Conservation (phyloP, 2,113 vertebrate species). For the Microcebus lehilahytsara region DNA sequence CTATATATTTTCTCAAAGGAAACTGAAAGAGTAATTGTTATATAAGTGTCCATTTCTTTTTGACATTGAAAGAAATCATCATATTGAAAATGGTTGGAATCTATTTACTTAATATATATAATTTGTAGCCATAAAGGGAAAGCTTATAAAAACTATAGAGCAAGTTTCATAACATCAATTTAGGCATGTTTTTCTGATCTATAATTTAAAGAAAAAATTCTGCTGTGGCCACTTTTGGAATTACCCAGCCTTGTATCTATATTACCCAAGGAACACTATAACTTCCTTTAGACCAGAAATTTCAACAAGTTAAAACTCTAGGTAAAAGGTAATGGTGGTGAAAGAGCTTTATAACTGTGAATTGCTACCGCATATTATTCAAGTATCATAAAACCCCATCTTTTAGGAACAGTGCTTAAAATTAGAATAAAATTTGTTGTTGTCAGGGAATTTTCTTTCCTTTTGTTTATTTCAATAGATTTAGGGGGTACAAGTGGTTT, state of each 20-base stretch:
- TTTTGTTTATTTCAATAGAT: too few relatives aligned
- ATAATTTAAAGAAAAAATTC: conserved; percentile 44
- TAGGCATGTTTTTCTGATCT: not conserved
- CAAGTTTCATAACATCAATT: not conserved
- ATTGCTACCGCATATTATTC: not conserved
- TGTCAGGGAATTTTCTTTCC: too few relatives aligned
- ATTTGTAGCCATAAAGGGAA: conserved; percentile 26
- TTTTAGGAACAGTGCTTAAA: not conserved
- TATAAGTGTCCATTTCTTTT: not conserved
- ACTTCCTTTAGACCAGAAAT: conserved; percentile 21
- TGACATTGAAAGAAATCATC: not conserved
- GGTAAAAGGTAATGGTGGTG: not conserved
- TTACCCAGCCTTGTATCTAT: not conserved
- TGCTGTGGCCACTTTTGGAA: not conserved
- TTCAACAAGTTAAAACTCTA: not conserved
- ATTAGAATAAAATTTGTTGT: not conserved
- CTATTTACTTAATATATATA: not conserved
- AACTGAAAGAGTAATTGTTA: not conserved
- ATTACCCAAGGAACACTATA: not conserved
- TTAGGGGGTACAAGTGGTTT: too few relatives aligned
- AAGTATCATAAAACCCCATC: not conserved
- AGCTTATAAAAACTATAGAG: not conserved
- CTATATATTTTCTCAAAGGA: not conserved
- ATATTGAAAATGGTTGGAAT: conserved; percentile 24
- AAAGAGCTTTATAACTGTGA: not conserved